Percentiles rank a stretch among this genome's conserved stretches.
Evolutionary conservation across 2,113 vertebrate species (phyloP).

Genomic region (Craseonycteris thonglongyai): DNA sequence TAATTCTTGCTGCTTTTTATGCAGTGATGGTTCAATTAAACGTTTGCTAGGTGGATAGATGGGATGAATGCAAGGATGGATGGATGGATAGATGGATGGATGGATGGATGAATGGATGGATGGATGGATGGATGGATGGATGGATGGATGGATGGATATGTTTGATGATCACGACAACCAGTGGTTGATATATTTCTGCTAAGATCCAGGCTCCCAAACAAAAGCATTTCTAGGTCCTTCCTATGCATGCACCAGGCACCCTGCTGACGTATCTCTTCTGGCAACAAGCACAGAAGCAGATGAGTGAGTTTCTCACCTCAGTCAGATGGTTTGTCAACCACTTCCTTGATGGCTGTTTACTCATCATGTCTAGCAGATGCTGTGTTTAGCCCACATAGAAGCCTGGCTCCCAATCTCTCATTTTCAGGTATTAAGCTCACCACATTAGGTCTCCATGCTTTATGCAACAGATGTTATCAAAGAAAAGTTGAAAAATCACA

Average conservation of each 20-base stretch:
- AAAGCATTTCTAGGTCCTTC: background rate
- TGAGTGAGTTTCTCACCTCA: background rate
- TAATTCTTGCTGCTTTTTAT: background rate
- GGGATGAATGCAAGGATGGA: too few relatives aligned
- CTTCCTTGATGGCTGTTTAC: constrained; percentile 29
- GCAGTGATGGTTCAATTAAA: background rate
- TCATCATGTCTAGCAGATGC: background rate
- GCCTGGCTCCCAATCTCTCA: background rate
- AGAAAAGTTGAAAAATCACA: constrained; percentile 12
- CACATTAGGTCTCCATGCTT: constrained; percentile 16
- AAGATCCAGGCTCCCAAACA: background rate
- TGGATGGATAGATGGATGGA: background rate
- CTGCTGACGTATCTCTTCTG: background rate
- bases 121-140: background rate
- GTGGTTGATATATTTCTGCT: background rate
- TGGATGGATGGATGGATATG: background rate
- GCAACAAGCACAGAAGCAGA: background rate
- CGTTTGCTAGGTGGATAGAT: background rate
- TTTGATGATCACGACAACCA: background rate
- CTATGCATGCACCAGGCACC: background rate
- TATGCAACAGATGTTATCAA: constrained; percentile 14
- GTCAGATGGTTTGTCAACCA: constrained; percentile 27
- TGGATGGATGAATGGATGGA: background rate
- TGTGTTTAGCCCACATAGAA: constrained; percentile 19
- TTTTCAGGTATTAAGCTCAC: constrained; percentile 20